Conservation (phyloP, 92 coral and sea anemone species). For the Parazoanthus atlanticus region DNA sequence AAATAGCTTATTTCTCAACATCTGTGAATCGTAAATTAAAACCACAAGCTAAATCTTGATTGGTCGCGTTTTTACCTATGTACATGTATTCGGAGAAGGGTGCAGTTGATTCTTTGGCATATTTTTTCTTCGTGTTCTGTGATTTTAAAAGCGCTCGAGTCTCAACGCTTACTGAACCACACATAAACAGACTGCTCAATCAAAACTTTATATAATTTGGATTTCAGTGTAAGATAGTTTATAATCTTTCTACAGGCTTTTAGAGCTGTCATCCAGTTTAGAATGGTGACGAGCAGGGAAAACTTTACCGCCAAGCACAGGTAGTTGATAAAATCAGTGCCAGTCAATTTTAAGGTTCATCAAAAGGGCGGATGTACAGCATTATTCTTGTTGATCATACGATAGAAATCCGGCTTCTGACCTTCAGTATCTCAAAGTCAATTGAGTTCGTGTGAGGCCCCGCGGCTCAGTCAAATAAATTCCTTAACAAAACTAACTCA, state of each 20-base stretch:
- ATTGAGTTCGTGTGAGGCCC: constrained; percentile 14
- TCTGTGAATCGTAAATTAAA: constrained; percentile 4
- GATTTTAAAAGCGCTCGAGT: neutral
- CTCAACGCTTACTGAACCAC: neutral
- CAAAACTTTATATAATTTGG: neutral
- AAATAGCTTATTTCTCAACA: neutral
- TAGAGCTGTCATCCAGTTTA: constrained; percentile 35
- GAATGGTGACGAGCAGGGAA: neutral
- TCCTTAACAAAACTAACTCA: neutral
- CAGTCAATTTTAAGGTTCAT: constrained; percentile 21
- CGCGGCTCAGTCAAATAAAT: constrained; percentile 3
- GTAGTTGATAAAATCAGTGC: constrained; percentile 24
- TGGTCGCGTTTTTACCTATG: constrained; percentile 1
- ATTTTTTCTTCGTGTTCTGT: neutral
- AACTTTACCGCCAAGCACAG: neutral
- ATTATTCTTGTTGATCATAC: constrained; percentile 5
- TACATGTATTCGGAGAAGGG: too few species aligned
- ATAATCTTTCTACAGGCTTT: constrained; percentile 37
- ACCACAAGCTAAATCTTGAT: neutral
- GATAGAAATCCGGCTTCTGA: constrained; percentile 24
- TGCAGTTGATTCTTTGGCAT: too few species aligned
- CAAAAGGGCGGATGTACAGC: constrained; percentile 11
- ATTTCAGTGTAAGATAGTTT: neutral
- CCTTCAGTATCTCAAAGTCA: neutral
- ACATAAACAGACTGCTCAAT: neutral